Conservation (phyloP, 2,888 invertebrate genomes). For the Baronia brevicornis region DNA sequence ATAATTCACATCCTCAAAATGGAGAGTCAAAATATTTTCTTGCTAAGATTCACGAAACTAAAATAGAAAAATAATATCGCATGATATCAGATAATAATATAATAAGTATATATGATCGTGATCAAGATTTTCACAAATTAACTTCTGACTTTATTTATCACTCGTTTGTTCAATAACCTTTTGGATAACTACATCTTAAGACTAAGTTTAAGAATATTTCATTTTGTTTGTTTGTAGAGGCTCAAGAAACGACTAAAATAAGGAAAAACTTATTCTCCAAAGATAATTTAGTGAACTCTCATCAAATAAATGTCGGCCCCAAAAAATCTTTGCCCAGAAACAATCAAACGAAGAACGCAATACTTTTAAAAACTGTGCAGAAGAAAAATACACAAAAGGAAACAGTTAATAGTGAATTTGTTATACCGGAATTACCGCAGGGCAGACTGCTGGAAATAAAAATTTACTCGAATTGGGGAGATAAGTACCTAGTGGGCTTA, state of each 20-base stretch:
- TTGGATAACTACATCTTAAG: too few relatives aligned
- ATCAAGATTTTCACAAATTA: too few relatives aligned
- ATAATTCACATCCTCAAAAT: too few relatives aligned
- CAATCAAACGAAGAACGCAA: slow-evolving; percentile 34
- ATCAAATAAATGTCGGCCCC: slow-evolving; percentile 1
- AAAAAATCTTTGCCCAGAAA: slow-evolving; percentile 21
- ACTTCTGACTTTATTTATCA: too few relatives aligned
- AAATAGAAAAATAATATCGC: too few relatives aligned
- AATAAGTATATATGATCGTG: too few relatives aligned
- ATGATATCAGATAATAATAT: too few relatives aligned
- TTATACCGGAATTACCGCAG: slow-evolving; percentile 84
- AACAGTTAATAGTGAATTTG: slow-evolving; percentile 68
- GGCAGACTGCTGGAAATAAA: slow-evolving; percentile 81
- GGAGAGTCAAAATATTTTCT: too few relatives aligned
- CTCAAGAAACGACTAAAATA: slow-evolving; percentile 11
- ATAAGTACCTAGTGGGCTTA: slow-evolving; percentile 84
- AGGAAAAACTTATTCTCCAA: slow-evolving; percentile 3
- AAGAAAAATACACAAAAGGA: slow-evolving; percentile 24
- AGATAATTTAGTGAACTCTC: not conserved
- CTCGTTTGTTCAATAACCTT: too few relatives aligned
- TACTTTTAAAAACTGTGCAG: slow-evolving; percentile 31
- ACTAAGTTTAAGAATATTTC: slow-evolving; percentile 5
- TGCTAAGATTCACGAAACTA: too few relatives aligned
- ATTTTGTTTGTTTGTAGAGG: slow-evolving; percentile 1
- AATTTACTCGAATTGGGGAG: slow-evolving; percentile 86